Base-by-base conservation (phyloP, 2,888 invertebrate genomes). In the Mythimna pallens region DNA sequence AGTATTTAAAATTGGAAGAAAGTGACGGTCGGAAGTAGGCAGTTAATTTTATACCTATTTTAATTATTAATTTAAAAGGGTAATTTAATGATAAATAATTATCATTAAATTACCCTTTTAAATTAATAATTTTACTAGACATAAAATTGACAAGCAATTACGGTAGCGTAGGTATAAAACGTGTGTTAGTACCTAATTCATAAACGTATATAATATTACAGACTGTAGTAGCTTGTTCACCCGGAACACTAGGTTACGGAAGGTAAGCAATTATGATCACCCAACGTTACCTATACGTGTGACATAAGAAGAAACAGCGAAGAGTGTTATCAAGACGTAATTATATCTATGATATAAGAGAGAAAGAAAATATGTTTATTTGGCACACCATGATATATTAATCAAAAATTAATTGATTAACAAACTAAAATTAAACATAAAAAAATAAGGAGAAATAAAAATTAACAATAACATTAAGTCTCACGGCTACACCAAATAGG, bases 271-370 rank as follows among this genome's bases (percentile, higher is more conserved):
- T 80, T 76, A 82, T 78, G 62, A 72, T 61, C 40, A 65, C 57
- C 72, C 68, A 50, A 55, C 65, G 76, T 78, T 76, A 80, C 70
- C 43, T 72, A 59, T 47, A 50, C 7, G n/a, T 65, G 47, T 84
- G 79, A 83, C 78, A 79, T 81, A 85, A 85, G 70, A 65, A 77
- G 59, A 74, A 73, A 69, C 40, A 58, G 30, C 30, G 12, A 62
- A 40, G 22, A 74, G 30, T 58, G 73, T 73, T 85, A 79, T 78
- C 63, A 65, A 79, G 76, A 76, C 34, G 76, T 77, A 76, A 85
- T 80, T 22, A 63, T 5, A 63, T 5, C 17, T 61, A 25, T 34
- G 50, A 9, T 1, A n/a, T n/a, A n/a, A n/a, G n/a, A n/a, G n/a
- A n/a, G n/a, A n/a, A n/a, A n/a, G n/a, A n/a, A n/a, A n/a, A n/a